Conservation (phyloP, 2,113 vertebrate species). For the Spea multiplicata region DNA sequence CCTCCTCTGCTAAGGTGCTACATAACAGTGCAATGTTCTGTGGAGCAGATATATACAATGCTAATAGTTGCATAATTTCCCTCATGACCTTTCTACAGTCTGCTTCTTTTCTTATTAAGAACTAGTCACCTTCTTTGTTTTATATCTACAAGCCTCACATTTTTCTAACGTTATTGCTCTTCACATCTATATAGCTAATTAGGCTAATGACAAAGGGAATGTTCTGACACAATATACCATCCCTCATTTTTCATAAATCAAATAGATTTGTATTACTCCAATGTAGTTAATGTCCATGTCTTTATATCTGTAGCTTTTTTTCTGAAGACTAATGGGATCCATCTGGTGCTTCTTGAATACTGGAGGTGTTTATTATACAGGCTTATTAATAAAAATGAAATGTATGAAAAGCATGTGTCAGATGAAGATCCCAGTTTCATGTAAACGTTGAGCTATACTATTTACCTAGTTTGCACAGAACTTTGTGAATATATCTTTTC, state of each 20-base stretch:
- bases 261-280: constrained; percentile 36
- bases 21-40: background rate
- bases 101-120: constrained; percentile 18
- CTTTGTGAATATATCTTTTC: no score
- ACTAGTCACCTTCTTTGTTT: constrained; percentile 14
- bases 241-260: constrained; percentile 34
- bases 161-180: constrained; percentile 23
- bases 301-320: constrained; percentile 8
- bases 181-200: constrained; percentile 42
- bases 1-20: background rate
- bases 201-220: constrained; percentile 41
- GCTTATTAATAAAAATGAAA: no score
- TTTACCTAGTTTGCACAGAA: no score
- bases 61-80: constrained; percentile 9
- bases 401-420: no score
- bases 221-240: constrained; percentile 31
- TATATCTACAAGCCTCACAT: constrained; percentile 27
- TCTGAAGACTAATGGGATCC: constrained; percentile 18
- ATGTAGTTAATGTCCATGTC: constrained; percentile 18
- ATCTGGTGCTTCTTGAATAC: no score
- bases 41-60: constrained; percentile 8
- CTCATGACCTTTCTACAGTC: constrained; percentile 15
- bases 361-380: no score
- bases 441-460: no score
- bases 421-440: no score